Conservation (phyloP, 1,140 invertebrate species). For the Musca vetustissima region DNA sequence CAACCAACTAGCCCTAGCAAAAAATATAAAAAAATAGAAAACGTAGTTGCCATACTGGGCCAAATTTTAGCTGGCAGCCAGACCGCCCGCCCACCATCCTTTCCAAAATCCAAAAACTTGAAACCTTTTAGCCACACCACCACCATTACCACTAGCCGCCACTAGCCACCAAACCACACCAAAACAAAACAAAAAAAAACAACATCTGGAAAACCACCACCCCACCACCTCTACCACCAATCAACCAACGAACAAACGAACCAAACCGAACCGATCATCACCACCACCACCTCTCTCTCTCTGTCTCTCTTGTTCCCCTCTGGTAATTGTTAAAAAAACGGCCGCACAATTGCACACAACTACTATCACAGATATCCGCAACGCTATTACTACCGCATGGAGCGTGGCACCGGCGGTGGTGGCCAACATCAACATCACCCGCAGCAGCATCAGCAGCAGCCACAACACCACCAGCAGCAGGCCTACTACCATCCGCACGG, state of each 20-base stretch:
- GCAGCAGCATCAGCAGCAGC: slow-evolving; percentile 32
- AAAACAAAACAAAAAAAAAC: too few relatives aligned
- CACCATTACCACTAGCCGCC: neutral
- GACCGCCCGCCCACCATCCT: too few relatives aligned
- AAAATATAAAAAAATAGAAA: too few relatives aligned
- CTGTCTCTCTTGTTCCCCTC: slow-evolving; percentile 18
- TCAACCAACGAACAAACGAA: neutral
- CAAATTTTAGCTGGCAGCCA: too few relatives aligned
- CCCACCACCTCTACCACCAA: slow-evolving; percentile 7
- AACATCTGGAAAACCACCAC: neutral
- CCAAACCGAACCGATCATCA: too few relatives aligned
- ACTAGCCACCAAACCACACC: neutral
- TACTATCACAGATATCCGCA: slow-evolving; percentile 53
- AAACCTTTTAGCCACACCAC: too few relatives aligned
- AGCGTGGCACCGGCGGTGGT: slow-evolving; percentile 55
- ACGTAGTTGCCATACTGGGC: too few relatives aligned
- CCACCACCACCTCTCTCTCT: slow-evolving; percentile 11
- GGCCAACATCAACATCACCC: slow-evolving; percentile 43
- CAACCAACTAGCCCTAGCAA: too few relatives aligned
- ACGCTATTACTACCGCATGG: slow-evolving; percentile 55
- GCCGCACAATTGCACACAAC: slow-evolving; percentile 56
- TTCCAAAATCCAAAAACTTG: too few relatives aligned
- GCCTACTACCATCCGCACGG: slow-evolving; percentile 30
- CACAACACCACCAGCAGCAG: slow-evolving; percentile 3
- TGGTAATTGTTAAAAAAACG: slow-evolving; percentile 35